These are phyloP conservation scores for Athrips mouffetella DNA, from an alignment of 2,888 invertebrate species.

Conservation along the genomic window DNA sequence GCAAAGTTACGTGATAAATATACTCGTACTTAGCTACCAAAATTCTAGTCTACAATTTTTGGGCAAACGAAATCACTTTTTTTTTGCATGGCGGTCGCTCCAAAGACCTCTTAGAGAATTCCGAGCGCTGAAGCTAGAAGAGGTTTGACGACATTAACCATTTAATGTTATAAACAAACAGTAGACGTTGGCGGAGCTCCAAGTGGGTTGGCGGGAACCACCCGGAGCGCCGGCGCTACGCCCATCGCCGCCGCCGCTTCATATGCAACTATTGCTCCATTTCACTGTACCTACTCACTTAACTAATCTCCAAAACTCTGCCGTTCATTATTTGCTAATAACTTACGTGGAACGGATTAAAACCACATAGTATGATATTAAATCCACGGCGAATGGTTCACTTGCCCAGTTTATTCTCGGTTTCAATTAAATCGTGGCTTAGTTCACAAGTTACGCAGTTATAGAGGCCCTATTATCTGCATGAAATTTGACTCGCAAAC, in stretches of 20 bases:
- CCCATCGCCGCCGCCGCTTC: conserved; percentile 32
- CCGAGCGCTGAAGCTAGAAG: conserved; percentile 30
- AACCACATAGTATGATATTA: conserved; percentile 12
- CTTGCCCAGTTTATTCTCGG: conserved; percentile 49
- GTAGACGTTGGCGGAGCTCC: conserved; percentile 59
- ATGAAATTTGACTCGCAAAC: conserved; percentile 73
- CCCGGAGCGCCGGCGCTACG: conserved; percentile 51
- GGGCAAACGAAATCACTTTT: too few species aligned
- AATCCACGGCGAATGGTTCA: conserved; percentile 33
- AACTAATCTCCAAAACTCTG: conserved; percentile 11
- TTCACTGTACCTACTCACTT: background rate
- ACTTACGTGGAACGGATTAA: background rate
- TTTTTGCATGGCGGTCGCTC: too few species aligned
- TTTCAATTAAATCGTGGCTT: conserved; percentile 69
- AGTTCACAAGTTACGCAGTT: conserved; percentile 62
- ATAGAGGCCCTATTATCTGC: conserved; percentile 67
- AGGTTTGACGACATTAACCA: conserved; percentile 45
- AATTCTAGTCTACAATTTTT: too few species aligned
- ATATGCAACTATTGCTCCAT: conserved; percentile 49
- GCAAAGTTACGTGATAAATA: too few species aligned
- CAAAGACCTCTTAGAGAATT: conserved; percentile 25
- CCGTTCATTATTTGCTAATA: conserved; percentile 2
- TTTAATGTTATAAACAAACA: conserved; percentile 73
- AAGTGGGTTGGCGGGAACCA: conserved; percentile 57
- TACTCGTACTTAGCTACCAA: too few species aligned